phyloP scores from a whole-genome alignment of 2,113 vertebrate genomes.

The Corythaixoides concolor region DNA sequence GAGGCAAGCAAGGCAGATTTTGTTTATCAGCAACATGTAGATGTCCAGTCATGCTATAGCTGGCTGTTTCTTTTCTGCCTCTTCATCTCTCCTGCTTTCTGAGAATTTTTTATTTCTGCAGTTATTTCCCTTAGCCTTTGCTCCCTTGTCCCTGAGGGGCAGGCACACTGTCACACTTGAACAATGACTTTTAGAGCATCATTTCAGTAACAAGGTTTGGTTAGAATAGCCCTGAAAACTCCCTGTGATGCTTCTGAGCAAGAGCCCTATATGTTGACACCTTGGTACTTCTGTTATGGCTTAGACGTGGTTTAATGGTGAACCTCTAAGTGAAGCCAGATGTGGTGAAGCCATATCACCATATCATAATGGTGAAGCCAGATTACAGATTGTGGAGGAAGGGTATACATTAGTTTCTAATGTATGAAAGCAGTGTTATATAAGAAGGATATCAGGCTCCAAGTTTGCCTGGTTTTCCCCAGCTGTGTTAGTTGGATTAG shows the following conservation, averaged over 20 bases:
- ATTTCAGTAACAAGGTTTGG: neutral
- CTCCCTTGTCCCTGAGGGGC: accelerated
- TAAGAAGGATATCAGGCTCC: neutral
- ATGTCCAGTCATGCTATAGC: neutral
- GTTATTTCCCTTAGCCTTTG: neutral
- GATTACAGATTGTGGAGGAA: neutral
- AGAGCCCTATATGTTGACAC: neutral
- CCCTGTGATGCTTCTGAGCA: neutral
- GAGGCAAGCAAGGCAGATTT: neutral
- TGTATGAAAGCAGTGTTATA: neutral
- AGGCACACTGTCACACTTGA: neutral
- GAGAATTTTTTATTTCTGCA: neutral
- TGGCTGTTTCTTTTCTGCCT: neutral
- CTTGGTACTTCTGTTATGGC: neutral
- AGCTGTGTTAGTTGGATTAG: neutral
- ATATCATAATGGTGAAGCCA: neutral
- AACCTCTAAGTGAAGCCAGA: neutral
- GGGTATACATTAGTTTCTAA: neutral
- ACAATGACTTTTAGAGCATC: neutral
- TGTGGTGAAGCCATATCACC: too few species aligned
- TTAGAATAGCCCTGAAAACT: neutral
- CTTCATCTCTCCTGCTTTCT: neutral
- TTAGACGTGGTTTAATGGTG: neutral
- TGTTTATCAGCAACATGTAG: neutral
- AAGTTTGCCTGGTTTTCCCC: neutral